Evolutionary conservation across 2,113 vertebrate species (phyloP).

Genomic region (Ailuropoda melanoleuca): DNA sequence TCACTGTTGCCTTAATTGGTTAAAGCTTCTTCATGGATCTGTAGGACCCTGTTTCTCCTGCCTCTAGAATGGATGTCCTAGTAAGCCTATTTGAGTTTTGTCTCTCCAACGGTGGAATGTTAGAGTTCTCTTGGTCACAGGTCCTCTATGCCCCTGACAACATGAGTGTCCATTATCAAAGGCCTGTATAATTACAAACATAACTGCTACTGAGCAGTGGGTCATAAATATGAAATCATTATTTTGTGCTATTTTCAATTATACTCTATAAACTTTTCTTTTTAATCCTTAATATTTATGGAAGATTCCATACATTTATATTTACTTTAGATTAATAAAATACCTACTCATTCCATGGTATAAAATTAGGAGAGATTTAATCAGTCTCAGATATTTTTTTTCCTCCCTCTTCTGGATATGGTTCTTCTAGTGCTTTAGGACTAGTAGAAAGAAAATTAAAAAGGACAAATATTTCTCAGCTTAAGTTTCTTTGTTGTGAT

Average conservation of each 20-base stretch:
- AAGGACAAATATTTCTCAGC: background rate
- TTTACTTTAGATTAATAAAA: background rate
- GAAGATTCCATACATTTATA: background rate
- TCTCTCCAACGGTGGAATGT: background rate
- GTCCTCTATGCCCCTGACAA: background rate
- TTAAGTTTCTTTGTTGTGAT: background rate
- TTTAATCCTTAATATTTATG: background rate
- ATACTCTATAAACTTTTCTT: background rate
- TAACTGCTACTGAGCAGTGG: background rate
- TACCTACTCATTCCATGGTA: background rate
- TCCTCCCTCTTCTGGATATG: background rate
- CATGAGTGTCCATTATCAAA: background rate
- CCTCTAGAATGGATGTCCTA: background rate
- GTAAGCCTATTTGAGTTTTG: background rate
- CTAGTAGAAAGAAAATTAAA: background rate
- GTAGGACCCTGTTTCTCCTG: background rate
- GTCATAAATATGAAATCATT: background rate
- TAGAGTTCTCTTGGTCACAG: background rate
- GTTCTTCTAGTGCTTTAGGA: background rate
- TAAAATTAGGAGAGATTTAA: background rate
- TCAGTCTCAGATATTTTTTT: background rate
- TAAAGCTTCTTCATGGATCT: background rate
- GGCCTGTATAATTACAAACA: background rate
- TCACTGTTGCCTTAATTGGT: background rate
- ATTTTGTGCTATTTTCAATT: background rate